These are phyloP conservation scores for Eristalinus sepulchralis DNA, from an alignment of 2,888 invertebrate genomes.

Conservation along the genomic window DNA sequence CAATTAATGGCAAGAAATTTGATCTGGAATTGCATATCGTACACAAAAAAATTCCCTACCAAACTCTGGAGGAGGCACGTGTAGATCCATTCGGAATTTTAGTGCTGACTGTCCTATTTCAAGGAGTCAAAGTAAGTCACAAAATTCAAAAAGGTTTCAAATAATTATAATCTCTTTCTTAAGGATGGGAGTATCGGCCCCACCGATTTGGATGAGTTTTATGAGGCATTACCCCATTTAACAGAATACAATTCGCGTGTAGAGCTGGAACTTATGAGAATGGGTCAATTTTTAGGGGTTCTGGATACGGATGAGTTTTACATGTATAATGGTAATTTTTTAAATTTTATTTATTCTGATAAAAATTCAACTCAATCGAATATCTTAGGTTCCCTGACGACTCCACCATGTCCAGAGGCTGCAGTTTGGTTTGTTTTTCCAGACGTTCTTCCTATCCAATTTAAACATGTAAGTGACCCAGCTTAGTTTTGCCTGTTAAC, in stretches of 20 bases:
- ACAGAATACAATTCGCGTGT: conserved; percentile 29
- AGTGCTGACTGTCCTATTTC: conserved; percentile 45
- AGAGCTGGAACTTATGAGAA: conserved; percentile 41
- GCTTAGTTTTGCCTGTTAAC: background rate
- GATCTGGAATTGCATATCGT: conserved; percentile 72
- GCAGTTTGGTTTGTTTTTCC: conserved; percentile 58
- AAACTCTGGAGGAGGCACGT: conserved; percentile 32
- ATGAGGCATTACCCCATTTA: conserved; percentile 39
- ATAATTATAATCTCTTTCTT: background rate
- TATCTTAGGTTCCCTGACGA: conserved; percentile 53
- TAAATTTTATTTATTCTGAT: background rate
- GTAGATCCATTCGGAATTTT: conserved; percentile 41
- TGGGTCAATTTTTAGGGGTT: conserved; percentile 43
- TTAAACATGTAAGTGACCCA: conserved; percentile 27
- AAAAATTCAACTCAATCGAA: background rate
- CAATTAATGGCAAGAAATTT: conserved; percentile 71
- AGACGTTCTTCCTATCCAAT: conserved; percentile 30
- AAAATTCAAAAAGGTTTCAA: background rate
- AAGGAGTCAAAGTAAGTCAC: conserved; percentile 43
- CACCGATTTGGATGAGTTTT: conserved; percentile 35
- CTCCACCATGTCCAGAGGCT: conserved; percentile 55
- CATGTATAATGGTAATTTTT: conserved; percentile 40
- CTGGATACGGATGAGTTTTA: conserved; percentile 50
- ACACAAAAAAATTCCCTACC: conserved; percentile 67
- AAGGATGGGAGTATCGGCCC: conserved; percentile 29